These are phyloP conservation scores for Andrena fulva DNA, from an alignment of 2,888 invertebrate genomes.

Conservation along the genomic window DNA sequence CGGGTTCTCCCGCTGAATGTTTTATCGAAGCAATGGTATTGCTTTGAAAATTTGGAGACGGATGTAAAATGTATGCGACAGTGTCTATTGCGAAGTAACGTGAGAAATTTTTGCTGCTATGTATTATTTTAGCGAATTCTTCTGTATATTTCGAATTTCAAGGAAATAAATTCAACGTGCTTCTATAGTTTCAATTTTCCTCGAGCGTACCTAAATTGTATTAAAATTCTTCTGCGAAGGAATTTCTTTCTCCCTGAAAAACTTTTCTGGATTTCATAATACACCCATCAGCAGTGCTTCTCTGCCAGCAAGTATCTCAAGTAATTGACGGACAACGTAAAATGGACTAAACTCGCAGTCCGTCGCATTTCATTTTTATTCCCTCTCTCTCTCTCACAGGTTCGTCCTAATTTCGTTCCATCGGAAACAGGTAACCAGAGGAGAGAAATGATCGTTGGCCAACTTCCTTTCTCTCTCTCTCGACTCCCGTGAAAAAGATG, in stretches of 20 bases:
- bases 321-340: not conserved
- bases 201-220: not conserved
- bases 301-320: not conserved
- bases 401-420: conserved; percentile 26
- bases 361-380: conserved; percentile 24
- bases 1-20: not conserved
- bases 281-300: not conserved
- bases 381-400: not conserved
- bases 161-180: not conserved
- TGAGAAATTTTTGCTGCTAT: not conserved
- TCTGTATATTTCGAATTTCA: not conserved
- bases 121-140: not conserved
- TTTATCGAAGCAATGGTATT: not conserved
- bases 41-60: not conserved
- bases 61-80: not conserved
- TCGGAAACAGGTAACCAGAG: conserved; percentile 1
- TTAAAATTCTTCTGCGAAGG: not conserved
- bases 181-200: not conserved
- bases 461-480: not conserved
- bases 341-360: not conserved
- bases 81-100: not conserved
- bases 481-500: conserved; percentile 20
- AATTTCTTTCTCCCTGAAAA: not conserved
- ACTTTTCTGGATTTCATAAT: conserved; percentile 6
- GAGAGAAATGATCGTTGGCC: conserved; percentile 13